Conservation (phyloP, 2,888 invertebrate genomes). For the Hypercompe scribonia region DNA sequence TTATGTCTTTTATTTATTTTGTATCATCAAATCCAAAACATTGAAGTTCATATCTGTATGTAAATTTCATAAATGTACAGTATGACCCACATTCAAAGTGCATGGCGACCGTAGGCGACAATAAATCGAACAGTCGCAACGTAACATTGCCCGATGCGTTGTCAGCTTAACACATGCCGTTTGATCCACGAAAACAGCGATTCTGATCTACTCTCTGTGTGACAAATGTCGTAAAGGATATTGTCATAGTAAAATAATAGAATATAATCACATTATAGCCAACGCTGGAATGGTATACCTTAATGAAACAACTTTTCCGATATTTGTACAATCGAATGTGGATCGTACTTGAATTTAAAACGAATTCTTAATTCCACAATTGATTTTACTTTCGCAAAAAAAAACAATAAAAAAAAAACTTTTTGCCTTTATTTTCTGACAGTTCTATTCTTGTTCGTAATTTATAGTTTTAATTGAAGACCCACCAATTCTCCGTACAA, state of each 20-base stretch:
- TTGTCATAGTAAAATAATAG: no score
- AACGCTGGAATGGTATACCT: no score
- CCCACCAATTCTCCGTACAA: background rate
- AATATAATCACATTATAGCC: no score
- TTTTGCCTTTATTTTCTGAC: background rate
- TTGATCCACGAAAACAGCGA: constrained; percentile 37
- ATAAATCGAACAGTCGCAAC: constrained; percentile 53
- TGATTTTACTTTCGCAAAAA: background rate
- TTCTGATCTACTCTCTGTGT: no score
- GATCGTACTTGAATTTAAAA: no score
- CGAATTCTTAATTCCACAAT: no score
- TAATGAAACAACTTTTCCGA: no score
- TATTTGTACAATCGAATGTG: no score
- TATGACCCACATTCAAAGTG: constrained; percentile 38
- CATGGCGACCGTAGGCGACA: constrained; percentile 22
- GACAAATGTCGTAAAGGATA: no score
- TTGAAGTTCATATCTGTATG: background rate
- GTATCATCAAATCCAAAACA: background rate
- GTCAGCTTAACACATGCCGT: constrained; percentile 51
- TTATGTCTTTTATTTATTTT: no score
- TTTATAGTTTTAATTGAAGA: background rate
- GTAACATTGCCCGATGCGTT: constrained; percentile 45
- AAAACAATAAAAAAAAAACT: background rate
- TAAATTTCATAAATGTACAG: background rate
- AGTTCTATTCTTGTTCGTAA: background rate